Evolutionary conservation across 2,888 invertebrate genomes (phyloP).

Genomic region (Ashinkailepas kermadecensis): DNA sequence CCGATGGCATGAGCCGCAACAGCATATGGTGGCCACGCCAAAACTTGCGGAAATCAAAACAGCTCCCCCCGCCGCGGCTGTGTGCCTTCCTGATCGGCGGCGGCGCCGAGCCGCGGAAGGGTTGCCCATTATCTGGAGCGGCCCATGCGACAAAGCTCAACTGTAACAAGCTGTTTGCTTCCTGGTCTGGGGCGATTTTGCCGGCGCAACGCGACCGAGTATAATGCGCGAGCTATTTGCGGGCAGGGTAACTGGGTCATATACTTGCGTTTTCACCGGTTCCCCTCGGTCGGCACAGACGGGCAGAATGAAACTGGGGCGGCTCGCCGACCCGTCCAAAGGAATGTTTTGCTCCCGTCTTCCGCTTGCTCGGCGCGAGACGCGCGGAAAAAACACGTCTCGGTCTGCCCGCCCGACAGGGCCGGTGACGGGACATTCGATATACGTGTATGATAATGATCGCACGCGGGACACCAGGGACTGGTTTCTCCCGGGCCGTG

Average conservation of each 20-base stretch:
- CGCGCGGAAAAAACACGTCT: not conserved
- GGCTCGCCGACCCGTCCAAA: not conserved
- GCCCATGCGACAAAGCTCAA: not conserved
- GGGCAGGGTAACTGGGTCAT: not conserved
- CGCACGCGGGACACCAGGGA: not conserved
- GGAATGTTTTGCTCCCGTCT: not conserved
- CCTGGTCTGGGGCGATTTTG: not conserved
- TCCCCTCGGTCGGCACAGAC: not conserved
- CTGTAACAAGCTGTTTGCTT: constrained; percentile 12
- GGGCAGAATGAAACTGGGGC: not conserved
- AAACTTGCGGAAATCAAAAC: not conserved
- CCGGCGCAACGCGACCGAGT: not conserved
- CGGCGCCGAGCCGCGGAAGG: not conserved
- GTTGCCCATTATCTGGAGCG: not conserved
- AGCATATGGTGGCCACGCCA: not conserved
- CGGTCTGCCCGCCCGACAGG: not conserved
- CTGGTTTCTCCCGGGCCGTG: not conserved
- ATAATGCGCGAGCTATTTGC: not conserved
- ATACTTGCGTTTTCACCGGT: not conserved
- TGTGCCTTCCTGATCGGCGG: not conserved
- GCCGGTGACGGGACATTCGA: not conserved
- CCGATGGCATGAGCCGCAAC: not conserved
- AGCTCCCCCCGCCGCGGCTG: not conserved
- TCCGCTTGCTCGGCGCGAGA: not conserved
- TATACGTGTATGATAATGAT: not conserved